Evolutionary conservation across 2,797 vertebrate genomes (phyloP).

Genomic region (Xenentodon cancila): DNA sequence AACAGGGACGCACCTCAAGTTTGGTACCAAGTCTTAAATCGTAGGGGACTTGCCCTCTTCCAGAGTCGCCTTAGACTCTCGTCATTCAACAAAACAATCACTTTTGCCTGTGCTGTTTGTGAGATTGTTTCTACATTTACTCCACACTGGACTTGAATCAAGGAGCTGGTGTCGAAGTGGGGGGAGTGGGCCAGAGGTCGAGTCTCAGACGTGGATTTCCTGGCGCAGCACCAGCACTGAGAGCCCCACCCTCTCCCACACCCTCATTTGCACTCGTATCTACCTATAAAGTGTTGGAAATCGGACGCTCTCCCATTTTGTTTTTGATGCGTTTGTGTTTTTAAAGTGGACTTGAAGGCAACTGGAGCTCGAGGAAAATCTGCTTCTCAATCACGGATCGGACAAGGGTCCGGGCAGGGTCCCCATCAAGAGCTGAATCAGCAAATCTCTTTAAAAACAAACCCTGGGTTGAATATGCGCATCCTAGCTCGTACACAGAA

Average conservation of each 20-base stretch:
- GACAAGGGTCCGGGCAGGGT: conserved; percentile 52
- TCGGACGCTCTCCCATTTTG: conserved; percentile 38
- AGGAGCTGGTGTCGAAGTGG: conserved; percentile 52
- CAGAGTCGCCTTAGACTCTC: conserved; percentile 69
- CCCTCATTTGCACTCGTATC: conserved; percentile 53
- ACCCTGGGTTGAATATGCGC: conserved; percentile 83
- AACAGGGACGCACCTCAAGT: conserved; percentile 66
- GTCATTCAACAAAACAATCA: conserved; percentile 81
- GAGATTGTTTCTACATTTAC: conserved; percentile 70
- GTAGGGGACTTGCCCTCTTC: conserved; percentile 63
- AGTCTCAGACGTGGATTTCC: conserved; percentile 64
- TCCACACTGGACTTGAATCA: conserved; percentile 78
- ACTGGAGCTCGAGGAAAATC: conserved; percentile 63
- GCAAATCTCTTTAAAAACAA: conserved; percentile 54
- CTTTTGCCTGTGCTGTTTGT: conserved; percentile 78
- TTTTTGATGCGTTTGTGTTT: conserved; percentile 16
- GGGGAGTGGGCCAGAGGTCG: conserved; percentile 21
- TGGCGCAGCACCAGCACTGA: conserved; percentile 72
- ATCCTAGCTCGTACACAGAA: conserved; percentile 77
- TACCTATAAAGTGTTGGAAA: conserved; percentile 70
- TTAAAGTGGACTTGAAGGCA: conserved; percentile 58
- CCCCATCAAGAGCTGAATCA: conserved; percentile 47
- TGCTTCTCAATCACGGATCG: conserved; percentile 71
- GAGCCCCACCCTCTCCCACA: conserved; percentile 46
- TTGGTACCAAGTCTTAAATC: conserved; percentile 81